Base-by-base conservation (phyloP, 2,113 vertebrate genomes). In the Burhinus oedicnemus region DNA sequence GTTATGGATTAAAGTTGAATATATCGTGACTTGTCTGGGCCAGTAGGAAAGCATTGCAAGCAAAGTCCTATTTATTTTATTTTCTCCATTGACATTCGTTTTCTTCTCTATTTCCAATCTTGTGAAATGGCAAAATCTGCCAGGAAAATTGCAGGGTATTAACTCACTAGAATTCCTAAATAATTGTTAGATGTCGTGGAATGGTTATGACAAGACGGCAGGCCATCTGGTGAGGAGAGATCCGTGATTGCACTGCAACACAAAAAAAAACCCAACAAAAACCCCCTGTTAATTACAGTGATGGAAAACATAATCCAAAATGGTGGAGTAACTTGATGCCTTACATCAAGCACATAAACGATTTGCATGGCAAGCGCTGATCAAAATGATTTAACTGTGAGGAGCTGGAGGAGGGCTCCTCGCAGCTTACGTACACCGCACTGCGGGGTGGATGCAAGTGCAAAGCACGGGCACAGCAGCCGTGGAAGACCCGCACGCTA, bases 371-470 rank as follows among this genome's bases (percentile, higher is more conserved):
- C 64, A 38, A 36, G 45, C 1, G 45, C 5, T 8, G 74, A 40
- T 16, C 9, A 6, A 29, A 65, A n/a, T 1, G 30, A 25, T 30
- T 17, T 47, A 44, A 29, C n/a, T 0, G n/a, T 1, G 20, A 23
- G 51, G 34, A 42, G 57, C 79, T 38, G 11, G 44, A 12, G 6
- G 5, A 55, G 58, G 89, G 64, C 58, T 72, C 32, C n/a, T 11
- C 0, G 3, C n/a, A 7, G 81, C 51, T 34, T n/a, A 36, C 40
- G 22, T 1, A 5, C 4, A 3, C 4, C 0, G 9, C 40, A 2
- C 3, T 3, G 34, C 1, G 1, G 25, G 51, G 6, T 0, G 0
- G 22, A 2, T 5, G 17, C 20, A 5, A 17, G 34, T 2, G 0
- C 42, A 6, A 40, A 1, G 18, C 4, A 5, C 0, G 36, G 47